Evolutionary conservation across 2,888 invertebrate genomes (phyloP).

Genomic region (Xestia ashworthii): DNA sequence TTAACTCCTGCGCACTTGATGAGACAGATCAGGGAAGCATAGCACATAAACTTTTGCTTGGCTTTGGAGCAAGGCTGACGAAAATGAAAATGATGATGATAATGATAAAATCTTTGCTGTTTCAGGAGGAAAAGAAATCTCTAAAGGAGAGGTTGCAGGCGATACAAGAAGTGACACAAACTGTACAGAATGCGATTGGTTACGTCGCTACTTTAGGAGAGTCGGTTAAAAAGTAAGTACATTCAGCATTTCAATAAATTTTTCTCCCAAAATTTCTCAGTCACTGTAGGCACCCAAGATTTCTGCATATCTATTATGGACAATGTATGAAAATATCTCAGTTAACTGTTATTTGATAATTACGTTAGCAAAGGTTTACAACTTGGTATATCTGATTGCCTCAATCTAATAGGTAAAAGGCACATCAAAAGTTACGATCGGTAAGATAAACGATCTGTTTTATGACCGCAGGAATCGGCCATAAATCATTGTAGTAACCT

Average conservation of each 20-base stretch:
- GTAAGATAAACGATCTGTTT: constrained; percentile 3
- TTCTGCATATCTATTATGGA: too few relatives aligned
- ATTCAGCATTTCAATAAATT: neutral
- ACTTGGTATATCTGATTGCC: constrained; percentile 5
- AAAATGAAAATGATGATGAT: neutral
- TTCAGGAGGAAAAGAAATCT: constrained; percentile 98
- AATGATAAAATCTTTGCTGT: neutral
- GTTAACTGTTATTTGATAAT: neutral
- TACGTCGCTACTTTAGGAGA: constrained; percentile 98
- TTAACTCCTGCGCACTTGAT: neutral
- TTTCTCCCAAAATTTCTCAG: neutral
- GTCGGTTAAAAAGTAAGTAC: constrained; percentile 96
- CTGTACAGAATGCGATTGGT: constrained; percentile 98
- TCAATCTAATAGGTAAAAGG: constrained; percentile 9
- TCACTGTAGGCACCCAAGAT: neutral
- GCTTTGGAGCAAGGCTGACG: neutral
- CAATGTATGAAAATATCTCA: neutral
- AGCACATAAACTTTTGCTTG: neutral
- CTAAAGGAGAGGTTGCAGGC: constrained; percentile 98
- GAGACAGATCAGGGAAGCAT: neutral
- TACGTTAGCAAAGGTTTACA: neutral
- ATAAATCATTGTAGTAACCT: neutral
- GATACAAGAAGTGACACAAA: constrained; percentile 99
- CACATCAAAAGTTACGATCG: constrained; percentile 29
- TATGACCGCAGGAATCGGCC: neutral